phyloP scores from a whole-genome alignment of 1,140 invertebrate genomes.

The Coboldia fuscipes region DNA sequence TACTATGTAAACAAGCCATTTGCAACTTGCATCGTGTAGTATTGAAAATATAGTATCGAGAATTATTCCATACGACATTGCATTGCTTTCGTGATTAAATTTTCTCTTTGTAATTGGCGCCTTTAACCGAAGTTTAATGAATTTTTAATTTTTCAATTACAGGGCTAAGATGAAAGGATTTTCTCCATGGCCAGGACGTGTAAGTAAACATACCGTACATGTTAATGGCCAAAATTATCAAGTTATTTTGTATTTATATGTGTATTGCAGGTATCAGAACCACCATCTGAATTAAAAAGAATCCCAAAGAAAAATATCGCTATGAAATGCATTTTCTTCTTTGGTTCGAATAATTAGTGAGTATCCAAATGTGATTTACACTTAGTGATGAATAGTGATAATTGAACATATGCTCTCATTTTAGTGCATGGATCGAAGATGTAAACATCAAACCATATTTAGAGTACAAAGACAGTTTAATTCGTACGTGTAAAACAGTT shows the following conservation, averaged over 20 bases:
- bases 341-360: conserved; percentile 86
- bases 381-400: neutral
- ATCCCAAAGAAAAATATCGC: conserved; percentile 35
- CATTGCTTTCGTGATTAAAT: no score
- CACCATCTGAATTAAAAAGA: conserved; percentile 40
- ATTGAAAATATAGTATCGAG: no score
- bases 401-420: neutral
- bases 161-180: conserved; percentile 94
- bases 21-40: no score
- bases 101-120: no score
- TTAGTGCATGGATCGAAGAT: conserved; percentile 80
- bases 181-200: conserved; percentile 80
- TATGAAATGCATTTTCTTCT: conserved; percentile 78
- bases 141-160: conserved; percentile 28
- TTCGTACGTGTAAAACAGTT: conserved; percentile 52
- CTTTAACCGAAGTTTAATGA: no score
- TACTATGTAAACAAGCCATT: no score
- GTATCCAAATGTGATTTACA: conserved; percentile 20
- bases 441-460: conserved; percentile 65
- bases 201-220: conserved; percentile 29
- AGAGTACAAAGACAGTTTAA: conserved; percentile 57
- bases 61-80: no score
- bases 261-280: conserved; percentile 41
- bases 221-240: neutral
- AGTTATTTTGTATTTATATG: neutral